phyloP scores from a whole-genome alignment of 1,140 invertebrate species.

The silkworm (Bombyx mori) region DNA sequence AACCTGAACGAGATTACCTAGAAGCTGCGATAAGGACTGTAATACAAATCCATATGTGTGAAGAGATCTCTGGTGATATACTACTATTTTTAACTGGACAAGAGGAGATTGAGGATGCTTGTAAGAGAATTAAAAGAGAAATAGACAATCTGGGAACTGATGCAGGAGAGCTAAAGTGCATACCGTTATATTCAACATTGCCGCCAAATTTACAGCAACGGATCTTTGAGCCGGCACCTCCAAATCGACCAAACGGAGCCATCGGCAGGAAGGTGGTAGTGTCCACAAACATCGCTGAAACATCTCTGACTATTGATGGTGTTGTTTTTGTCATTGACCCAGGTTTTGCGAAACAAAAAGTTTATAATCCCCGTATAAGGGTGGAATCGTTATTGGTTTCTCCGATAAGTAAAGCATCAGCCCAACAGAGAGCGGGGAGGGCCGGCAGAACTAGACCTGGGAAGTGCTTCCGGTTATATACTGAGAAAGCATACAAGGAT shows the following conservation, averaged over 20 bases:
- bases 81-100: constrained; percentile 95
- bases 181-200: constrained; percentile 98
- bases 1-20: constrained; percentile 98
- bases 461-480: constrained; percentile 98
- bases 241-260: constrained; percentile 92
- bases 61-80: constrained; percentile 95
- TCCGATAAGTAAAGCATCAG: constrained; percentile 99
- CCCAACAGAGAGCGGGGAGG: constrained; percentile 97
- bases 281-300: constrained; percentile 99
- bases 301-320: constrained; percentile 98
- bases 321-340: constrained; percentile 99
- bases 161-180: constrained; percentile 97
- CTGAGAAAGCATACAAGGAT: constrained; percentile 98
- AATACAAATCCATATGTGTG: constrained; percentile 99
- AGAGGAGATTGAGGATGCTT: constrained; percentile 99
- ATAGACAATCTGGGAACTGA: constrained; percentile 97
- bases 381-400: constrained; percentile 98
- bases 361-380: constrained; percentile 70
- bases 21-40: constrained; percentile 99
- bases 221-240: constrained; percentile 97
- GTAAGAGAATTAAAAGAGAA: constrained; percentile 97
- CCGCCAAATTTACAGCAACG: constrained; percentile 96
- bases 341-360: constrained; percentile 98
- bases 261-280: constrained; percentile 96
- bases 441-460: constrained; percentile 97